A percentile compares a stretch with the other conserved stretches of the same genome.
These are phyloP conservation scores for Synergus umbraculus DNA, from an alignment of 2,888 invertebrate species.

Conservation along the genomic window DNA sequence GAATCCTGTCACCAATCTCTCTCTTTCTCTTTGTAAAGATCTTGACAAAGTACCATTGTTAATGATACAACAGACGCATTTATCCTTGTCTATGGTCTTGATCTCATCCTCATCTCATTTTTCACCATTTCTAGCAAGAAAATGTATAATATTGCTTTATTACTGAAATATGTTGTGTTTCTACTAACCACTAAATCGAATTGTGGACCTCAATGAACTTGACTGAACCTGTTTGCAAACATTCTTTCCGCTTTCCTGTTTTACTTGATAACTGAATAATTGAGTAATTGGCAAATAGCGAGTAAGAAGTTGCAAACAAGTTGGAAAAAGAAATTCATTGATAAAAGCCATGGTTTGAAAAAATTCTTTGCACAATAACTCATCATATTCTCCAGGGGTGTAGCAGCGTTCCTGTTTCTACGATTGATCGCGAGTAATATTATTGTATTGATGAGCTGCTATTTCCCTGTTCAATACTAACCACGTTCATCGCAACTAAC, in stretches of 20 bases:
- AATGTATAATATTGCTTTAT: constrained; percentile 58
- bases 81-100: constrained; percentile 47
- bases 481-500: constrained; percentile 67
- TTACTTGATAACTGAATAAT: background rate
- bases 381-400: constrained; percentile 57
- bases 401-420: constrained; percentile 57
- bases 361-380: constrained; percentile 57
- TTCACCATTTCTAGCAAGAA: constrained; percentile 47
- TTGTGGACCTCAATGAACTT: constrained; percentile 41
- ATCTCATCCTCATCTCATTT: constrained; percentile 54
- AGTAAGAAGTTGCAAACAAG: background rate
- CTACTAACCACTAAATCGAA: constrained; percentile 51
- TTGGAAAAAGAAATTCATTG: background rate
- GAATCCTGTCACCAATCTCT: background rate
- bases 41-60: constrained; percentile 51
- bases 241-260: background rate
- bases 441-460: constrained; percentile 51
- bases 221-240: background rate
- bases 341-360: constrained; percentile 49
- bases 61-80: constrained; percentile 54
- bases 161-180: constrained; percentile 56
- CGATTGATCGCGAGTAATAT: constrained; percentile 41
- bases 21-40: constrained; percentile 2
- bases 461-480: constrained; percentile 65
- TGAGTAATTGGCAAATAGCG: background rate